Conservation (phyloP, 2,797 vertebrate genomes). For the Pogonophryne albipinna region DNA sequence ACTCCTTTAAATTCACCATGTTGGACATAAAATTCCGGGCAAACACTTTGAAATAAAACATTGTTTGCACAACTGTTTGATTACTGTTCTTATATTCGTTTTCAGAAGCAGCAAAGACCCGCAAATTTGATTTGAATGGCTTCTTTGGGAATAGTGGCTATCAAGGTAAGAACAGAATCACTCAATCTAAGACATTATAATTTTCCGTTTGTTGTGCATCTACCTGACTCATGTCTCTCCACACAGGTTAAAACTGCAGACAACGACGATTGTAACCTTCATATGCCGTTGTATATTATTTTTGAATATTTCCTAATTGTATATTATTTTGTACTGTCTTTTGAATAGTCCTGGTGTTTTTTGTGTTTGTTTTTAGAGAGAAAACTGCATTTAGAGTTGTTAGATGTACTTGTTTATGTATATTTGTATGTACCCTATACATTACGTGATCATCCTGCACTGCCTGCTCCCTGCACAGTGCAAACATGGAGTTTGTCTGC, state of each 20-base stretch:
- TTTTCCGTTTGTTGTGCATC: neutral
- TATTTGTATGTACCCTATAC: conserved; percentile 19
- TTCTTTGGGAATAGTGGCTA: conserved; percentile 83
- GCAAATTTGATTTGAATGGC: conserved; percentile 80
- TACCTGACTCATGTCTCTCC: conserved; percentile 16
- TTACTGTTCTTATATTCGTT: conserved; percentile 17
- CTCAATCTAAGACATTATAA: neutral
- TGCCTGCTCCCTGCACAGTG: conserved; percentile 56
- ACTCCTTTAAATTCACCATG: neutral
- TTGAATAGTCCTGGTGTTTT: conserved; percentile 22
- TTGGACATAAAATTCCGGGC: neutral
- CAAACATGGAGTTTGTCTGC: conserved; percentile 22
- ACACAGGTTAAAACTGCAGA: conserved; percentile 72
- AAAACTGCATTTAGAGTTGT: conserved; percentile 25
- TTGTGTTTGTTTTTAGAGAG: conserved; percentile 36
- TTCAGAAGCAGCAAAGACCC: conserved; percentile 78
- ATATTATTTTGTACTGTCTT: conserved; percentile 38
- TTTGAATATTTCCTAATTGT: conserved; percentile 47
- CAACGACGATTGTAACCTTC: conserved; percentile 24
- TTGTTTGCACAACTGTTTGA: neutral
- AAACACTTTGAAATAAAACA: neutral
- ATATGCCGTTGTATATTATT: conserved; percentile 66
- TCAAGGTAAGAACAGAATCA: conserved; percentile 73
- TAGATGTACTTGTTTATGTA: conserved; percentile 30
- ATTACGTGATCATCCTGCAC: conserved; percentile 46